Base-by-base conservation (phyloP, 2,113 vertebrate genomes). In the Malurus alboscapulatus region DNA sequence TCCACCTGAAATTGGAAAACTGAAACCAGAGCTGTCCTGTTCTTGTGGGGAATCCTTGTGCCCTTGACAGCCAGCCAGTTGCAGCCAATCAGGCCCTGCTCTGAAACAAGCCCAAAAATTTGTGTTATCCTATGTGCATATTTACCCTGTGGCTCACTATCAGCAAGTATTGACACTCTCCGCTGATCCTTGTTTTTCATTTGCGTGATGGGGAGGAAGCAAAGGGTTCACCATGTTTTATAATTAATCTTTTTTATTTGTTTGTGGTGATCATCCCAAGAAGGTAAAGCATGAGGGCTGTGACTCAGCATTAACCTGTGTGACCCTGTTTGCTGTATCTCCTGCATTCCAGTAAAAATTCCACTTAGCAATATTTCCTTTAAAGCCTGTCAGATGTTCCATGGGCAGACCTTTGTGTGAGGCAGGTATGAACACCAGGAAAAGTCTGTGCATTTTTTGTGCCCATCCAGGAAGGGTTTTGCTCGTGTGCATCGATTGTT, bases 51-150 rank as follows among this genome's bases (percentile, higher is more conserved):
- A 38, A 38, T 38, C 38, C 38, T 38, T 38, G 38, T 38, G 38
- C 38, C 38, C 38, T 38, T 38, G 38, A 38, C 38, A 47, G 34
- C 54, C 53, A 2, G 9, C n/a, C 58, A 44, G 30, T 13, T 44
- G 59, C 42, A 77, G n/a, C 27, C 68, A 19, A 19, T 11, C 25
- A 42, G 62, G 62, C 2, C 1, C 36, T 51, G 32, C 73, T 73
- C 69, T 36, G 66, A 71, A 78, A 71, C 0, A 0, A 82, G 36
- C 32, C 27, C 20, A 12, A 24, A 38, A 51, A 17, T 4, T 16
- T 2, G 2, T 17, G 3, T 50, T 36, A 29, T 30, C 30, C 2
- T 14, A 1, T 6, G 51, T 45, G 57, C 30, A 1, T 44, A 14
- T 42, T 76, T 72, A 58, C 54, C 36, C 55, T 10, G 5, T 22